Conservation (phyloP, 2,797 vertebrate species). For the Orientallactaga sibirica region DNA sequence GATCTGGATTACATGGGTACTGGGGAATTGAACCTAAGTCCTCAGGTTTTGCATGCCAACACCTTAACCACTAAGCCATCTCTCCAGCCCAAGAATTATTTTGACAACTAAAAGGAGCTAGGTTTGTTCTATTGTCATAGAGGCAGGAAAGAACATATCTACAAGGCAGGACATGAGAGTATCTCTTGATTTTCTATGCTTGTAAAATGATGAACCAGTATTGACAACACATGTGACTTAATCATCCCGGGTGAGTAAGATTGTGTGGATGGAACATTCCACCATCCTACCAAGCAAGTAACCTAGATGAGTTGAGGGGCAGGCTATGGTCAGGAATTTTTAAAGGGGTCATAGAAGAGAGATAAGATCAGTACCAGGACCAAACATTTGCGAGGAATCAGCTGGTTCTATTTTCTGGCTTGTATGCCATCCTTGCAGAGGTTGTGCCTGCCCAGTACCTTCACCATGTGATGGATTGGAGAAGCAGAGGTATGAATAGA, state of each 20-base stretch:
- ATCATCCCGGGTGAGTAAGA: background rate
- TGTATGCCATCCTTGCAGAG: background rate
- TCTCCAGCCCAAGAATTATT: no score
- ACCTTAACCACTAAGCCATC: no score
- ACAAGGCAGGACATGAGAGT: background rate
- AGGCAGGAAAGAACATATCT: background rate
- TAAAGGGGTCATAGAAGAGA: background rate
- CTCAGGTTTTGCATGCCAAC: no score
- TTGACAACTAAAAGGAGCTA: background rate
- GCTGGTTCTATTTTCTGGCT: background rate
- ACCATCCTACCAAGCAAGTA: background rate
- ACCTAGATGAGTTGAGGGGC: background rate
- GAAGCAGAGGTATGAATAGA: background rate
- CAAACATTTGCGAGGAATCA: background rate
- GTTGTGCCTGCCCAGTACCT: background rate
- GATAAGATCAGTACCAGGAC: background rate
- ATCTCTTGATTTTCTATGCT: background rate
- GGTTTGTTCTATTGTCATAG: background rate
- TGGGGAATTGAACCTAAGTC: no score
- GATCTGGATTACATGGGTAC: no score
- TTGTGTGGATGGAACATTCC: background rate
- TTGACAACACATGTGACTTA: background rate
- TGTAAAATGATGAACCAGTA: background rate
- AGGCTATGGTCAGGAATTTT: background rate
- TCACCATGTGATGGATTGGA: no score